phyloP scores from a whole-genome alignment of 2,113 vertebrate genomes.

The Caranx melampygus region DNA sequence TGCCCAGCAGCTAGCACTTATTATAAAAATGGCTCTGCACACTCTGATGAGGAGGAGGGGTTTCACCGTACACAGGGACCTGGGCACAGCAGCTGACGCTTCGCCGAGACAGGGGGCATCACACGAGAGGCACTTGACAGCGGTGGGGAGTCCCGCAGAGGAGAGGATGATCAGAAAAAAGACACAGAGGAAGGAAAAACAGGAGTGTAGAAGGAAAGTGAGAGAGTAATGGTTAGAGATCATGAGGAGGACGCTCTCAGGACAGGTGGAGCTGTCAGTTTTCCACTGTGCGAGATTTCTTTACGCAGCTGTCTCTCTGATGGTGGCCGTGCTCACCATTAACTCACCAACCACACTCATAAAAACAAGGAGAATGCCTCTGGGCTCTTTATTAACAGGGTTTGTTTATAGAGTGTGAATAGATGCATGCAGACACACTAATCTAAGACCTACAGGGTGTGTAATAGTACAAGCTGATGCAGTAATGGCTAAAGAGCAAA shows the following conservation, averaged over 20 bases:
- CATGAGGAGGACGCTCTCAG: conserved; percentile 41
- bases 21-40: conserved; percentile 65
- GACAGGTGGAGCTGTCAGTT: conserved; percentile 57
- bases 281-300: conserved; percentile 70
- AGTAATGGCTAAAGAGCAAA: neutral
- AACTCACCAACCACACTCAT: conserved; percentile 55
- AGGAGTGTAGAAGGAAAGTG: neutral
- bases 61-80: neutral
- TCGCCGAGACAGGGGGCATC: neutral
- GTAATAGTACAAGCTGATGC: neutral
- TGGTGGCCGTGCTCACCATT: conserved; percentile 58
- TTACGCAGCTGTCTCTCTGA: conserved; percentile 67
- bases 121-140: conserved; percentile 12
- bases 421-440: neutral
- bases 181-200: conserved; percentile 30
- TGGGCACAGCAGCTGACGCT: conserved; percentile 6
- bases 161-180: conserved; percentile 12
- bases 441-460: conserved; percentile 1
- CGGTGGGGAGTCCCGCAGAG: neutral
- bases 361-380: conserved; percentile 24
- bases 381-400: conserved; percentile 44
- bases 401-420: conserved; percentile 47
- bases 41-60: conserved; percentile 31
- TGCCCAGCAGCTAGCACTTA: conserved; percentile 53
- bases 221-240: conserved; percentile 47